These are phyloP conservation scores for Erebia palarica DNA, from an alignment of 2,888 invertebrate species.

Conservation along the genomic window DNA sequence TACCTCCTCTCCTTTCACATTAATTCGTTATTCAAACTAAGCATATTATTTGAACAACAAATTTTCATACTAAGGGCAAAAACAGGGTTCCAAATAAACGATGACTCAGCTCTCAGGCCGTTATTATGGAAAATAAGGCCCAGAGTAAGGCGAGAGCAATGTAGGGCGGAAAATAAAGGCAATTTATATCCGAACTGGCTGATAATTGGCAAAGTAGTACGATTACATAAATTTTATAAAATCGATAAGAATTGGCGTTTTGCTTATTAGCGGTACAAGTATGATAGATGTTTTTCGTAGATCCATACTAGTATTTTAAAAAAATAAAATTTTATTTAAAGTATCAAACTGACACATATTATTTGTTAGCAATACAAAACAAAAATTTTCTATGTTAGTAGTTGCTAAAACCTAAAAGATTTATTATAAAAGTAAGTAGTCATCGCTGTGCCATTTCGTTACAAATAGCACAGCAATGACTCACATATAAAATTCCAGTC, in stretches of 20 bases:
- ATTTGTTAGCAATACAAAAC: no score
- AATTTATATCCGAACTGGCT: constrained; percentile 1
- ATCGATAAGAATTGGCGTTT: neutral
- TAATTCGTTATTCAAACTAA: neutral
- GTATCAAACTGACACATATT: no score
- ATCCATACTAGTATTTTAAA: no score
- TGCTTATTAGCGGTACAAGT: neutral
- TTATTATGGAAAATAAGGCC: constrained; percentile 13
- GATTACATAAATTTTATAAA: neutral
- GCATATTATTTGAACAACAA: constrained; percentile 13
- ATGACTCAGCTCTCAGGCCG: constrained; percentile 12
- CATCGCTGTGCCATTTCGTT: no score
- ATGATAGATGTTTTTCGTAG: no score
- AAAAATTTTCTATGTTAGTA: no score
- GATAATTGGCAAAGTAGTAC: neutral
- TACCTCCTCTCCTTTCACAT: no score
- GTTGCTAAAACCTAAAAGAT: no score
- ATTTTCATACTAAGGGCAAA: neutral
- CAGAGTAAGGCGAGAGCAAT: neutral
- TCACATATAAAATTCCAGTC: no score
- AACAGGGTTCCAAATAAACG: constrained; percentile 25
- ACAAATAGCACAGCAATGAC: no score
- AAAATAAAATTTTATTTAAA: no score
- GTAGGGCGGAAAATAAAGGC: neutral
- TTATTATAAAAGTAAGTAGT: no score